These are phyloP conservation scores for Lepeophtheirus salmonis DNA, from an alignment of 1,140 invertebrate species.

Conservation along the genomic window DNA sequence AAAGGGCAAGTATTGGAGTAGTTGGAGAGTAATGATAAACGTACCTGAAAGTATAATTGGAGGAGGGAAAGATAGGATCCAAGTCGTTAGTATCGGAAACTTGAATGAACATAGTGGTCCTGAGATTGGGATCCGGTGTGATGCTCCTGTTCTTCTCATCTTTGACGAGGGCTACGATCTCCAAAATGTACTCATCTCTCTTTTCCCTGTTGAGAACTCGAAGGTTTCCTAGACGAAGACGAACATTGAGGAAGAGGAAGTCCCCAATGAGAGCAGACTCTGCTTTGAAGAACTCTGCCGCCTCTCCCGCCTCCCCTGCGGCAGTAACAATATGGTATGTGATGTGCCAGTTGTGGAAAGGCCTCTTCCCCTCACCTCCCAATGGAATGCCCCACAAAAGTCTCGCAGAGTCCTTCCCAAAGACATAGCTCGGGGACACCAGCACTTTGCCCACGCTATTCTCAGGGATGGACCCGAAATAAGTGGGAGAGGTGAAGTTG, in stretches of 20 bases:
- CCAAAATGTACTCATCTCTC: slow-evolving; percentile 56
- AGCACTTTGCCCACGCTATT: slow-evolving; percentile 72
- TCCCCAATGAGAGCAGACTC: slow-evolving; percentile 68
- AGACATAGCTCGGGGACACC: slow-evolving; percentile 40
- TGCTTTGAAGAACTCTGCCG: slow-evolving; percentile 75
- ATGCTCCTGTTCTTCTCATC: slow-evolving; percentile 21
- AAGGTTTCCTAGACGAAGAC: slow-evolving; percentile 61
- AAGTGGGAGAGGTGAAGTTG: slow-evolving; percentile 45
- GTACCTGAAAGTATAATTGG: slow-evolving; percentile 59
- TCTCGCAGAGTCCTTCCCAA: no score
- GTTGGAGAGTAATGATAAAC: no score
- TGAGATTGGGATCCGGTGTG: slow-evolving; percentile 50
- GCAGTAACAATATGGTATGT: no score
- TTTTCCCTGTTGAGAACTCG: slow-evolving; percentile 76
- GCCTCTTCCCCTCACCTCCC: no score
- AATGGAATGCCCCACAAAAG: no score
- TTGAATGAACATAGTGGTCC: no score
- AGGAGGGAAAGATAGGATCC: slow-evolving; percentile 70
- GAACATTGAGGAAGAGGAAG: slow-evolving; percentile 73
- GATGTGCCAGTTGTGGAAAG: no score
- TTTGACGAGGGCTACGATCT: slow-evolving; percentile 49
- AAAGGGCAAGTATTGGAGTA: no score
- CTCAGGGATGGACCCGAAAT: slow-evolving; percentile 79
- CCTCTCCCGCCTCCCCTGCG: slow-evolving; percentile 61
- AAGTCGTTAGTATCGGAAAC: slow-evolving; percentile 78